Conservation (phyloP, 1,140 invertebrate species). For the Meloidogyne floridensis region DNA sequence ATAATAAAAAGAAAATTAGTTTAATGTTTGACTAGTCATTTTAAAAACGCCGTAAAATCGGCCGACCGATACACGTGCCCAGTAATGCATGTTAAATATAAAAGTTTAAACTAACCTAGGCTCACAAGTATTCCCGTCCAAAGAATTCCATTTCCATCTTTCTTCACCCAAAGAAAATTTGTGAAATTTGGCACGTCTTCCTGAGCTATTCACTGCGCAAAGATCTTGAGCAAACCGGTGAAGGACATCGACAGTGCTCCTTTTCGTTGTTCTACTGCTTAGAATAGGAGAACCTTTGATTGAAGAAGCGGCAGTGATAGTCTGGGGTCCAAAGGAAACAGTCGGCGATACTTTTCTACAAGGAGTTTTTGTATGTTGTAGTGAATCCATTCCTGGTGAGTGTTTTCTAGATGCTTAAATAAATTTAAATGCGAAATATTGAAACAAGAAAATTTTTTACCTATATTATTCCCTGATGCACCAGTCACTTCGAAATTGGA, state of each 20-base stretch:
- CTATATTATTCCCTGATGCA: neutral
- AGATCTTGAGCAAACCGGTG: slow-evolving; percentile 28
- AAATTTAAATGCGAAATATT: neutral
- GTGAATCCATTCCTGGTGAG: slow-evolving; percentile 24
- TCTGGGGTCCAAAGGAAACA: neutral
- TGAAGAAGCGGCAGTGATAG: neutral
- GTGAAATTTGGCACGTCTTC: slow-evolving; percentile 24
- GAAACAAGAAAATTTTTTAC: neutral
- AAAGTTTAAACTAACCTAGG: neutral
- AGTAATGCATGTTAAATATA: no score
- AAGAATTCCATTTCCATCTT: slow-evolving; percentile 21
- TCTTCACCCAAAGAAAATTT: slow-evolving; percentile 19
- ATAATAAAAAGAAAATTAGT: neutral
- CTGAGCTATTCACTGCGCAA: neutral
- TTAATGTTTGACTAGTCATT: neutral
- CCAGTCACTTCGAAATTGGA: neutral
- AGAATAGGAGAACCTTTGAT: neutral
- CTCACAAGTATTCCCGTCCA: slow-evolving; percentile 10
- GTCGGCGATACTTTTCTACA: slow-evolving; percentile 23
- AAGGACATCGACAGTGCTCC: slow-evolving; percentile 13
- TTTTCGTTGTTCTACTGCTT: neutral
- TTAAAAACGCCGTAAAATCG: neutral
- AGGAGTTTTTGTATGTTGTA: neutral
- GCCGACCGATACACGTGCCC: no score
- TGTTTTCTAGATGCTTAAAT: slow-evolving; percentile 11